Base-by-base conservation (phyloP, 2,888 invertebrate genomes). In the Apamea sordens region DNA sequence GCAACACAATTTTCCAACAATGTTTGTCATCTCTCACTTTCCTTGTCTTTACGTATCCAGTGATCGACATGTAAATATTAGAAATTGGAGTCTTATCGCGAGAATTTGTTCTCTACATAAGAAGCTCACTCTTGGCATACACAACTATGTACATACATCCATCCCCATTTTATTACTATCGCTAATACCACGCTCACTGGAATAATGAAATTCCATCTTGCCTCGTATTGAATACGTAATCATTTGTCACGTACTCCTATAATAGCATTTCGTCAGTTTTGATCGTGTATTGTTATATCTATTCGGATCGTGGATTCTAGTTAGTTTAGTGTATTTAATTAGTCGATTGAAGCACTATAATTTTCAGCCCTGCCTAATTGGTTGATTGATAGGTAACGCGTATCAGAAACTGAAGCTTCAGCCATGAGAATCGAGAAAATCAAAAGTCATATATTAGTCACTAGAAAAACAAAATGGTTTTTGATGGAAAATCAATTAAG, bases 131-230 rank as follows among this genome's bases (percentile, higher is more conserved):
- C 44, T 53, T 47, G 41, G 32, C 65, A 80, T 76, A 80, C n/a
- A 68, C n/a, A 61, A 73, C 82, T 64, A 70, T 28, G 28, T 59
- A 69, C 28, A 53, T 63, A 68, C 73, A 79, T 53, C 61, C 73
- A 67, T 73, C 53, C 78, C 56, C 82, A 79, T 84, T 87, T 78
- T 83, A 85, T 83, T 86, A 80, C 84, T 86, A 86, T 80, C 69
- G 71, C 84, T 89, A 87, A 89, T 86, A 89, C 76, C 65, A 83
- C 76, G 69, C 83, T 78, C 88, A 86, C 82, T 80, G 86, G 90
- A 87, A 90, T 93, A 92, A 93, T 93, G 92, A 92, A 93, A 93
- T 93, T 92, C 92, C 89, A 82, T 77, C 79, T 78, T 76, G 80
- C 74, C 87, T 85, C 88, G 86, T 83, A 84, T 84, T 89, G 94